These are phyloP conservation scores for Ranitomeya imitator DNA, from an alignment of 2,113 vertebrate species.

Conservation along the genomic window DNA sequence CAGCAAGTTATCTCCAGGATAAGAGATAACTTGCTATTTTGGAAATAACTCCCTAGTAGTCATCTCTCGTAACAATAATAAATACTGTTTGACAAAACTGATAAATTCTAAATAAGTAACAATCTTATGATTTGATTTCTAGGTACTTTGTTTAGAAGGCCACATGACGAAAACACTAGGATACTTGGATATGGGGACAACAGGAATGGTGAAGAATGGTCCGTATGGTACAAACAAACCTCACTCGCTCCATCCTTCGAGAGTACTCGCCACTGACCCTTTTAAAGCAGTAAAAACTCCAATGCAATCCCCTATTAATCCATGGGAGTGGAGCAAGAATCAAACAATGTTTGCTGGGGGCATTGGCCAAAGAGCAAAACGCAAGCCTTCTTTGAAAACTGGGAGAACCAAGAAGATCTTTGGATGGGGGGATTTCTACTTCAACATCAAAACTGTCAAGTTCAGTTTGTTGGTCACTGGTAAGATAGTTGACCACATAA, in stretches of 20 bases:
- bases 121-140: constrained; percentile 53
- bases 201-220: constrained; percentile 76
- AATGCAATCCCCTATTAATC: constrained; percentile 71
- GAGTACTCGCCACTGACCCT: constrained; percentile 72
- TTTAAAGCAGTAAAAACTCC: constrained; percentile 76
- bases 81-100: background rate
- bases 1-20: too few relatives aligned
- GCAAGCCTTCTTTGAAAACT: constrained; percentile 86
- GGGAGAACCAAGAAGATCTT: constrained; percentile 94
- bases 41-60: background rate
- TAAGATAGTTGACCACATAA: constrained; percentile 97
- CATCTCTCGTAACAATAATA: background rate
- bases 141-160: constrained; percentile 82
- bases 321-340: constrained; percentile 79
- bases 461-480: constrained; percentile 92
- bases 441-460: constrained; percentile 89
- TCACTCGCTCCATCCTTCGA: constrained; percentile 68
- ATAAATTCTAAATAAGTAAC: background rate
- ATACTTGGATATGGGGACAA: constrained; percentile 80
- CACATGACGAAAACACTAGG: constrained; percentile 77
- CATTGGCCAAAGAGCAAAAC: constrained; percentile 78
- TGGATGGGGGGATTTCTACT: constrained; percentile 97
- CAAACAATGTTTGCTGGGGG: constrained; percentile 74
- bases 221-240: constrained; percentile 75
- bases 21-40: too few relatives aligned